Evolutionary conservation across 2,797 vertebrate species (phyloP), one percentile per base, ranked within the genome.

Genomic region (Mastacembelus armatus): DNA sequence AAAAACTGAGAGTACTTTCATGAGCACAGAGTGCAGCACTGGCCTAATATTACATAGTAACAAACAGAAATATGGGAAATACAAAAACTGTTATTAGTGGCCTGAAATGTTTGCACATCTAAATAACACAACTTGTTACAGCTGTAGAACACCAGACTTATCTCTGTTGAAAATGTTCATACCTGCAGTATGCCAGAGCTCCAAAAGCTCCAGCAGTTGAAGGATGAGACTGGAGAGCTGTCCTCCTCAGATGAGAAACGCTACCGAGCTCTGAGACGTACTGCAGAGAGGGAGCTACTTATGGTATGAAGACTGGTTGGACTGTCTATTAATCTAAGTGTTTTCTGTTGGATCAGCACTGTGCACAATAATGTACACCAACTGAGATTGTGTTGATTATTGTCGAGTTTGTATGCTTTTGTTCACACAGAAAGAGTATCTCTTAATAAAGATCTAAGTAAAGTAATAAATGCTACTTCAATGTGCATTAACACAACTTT

Each of bases 171-270:
- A 47, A 58, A 63, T 1, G n/a, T 60, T 55, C 10, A 3, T 43
- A 18, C 24, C 9, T 72, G 44, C 83, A 98, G 96, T 74, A 97
- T 98, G 96, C 96, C 96, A 3, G 96, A 98, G 74, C 93, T 98
- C n/a, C 97, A 98, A 88, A 98, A 98, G 69, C 91, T 98, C 48
- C 97, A 98, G 62, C 97, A 98, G 87, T 90, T 98, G 65, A 98
- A 98, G 84, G 97, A 98, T 5, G 97, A 98, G 84, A 98, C 96
- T 0, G 96, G 97, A 65, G 97, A 98, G 19, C 91, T 98, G 61
- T 98, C 96, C 0, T 98, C 96, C 0, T 96, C 97, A 0, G 97
- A 98, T 0, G 96, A 98, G 90, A 98, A 98, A 65, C 95, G 96
- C 27, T 98, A 98, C 86, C 90, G 96, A 32, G 96, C 96, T 0